Percentiles rank a stretch among this genome's conserved stretches.
phyloP scores from a whole-genome alignment of 2,113 vertebrate genomes.

The zebrafish (Danio rerio) region DNA sequence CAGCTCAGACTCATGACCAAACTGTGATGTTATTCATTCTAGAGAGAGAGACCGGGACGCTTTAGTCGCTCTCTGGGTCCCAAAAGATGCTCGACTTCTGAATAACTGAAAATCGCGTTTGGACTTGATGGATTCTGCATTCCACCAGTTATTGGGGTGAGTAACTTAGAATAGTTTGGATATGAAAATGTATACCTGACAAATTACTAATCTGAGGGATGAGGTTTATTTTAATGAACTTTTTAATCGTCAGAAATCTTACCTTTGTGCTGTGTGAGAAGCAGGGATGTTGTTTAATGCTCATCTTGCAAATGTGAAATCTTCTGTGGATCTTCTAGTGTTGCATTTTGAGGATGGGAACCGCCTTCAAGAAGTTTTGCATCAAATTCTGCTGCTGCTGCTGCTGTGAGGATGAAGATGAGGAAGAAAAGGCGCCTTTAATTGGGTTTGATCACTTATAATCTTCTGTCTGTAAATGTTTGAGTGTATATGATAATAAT shows the following conservation, averaged over 20 bases:
- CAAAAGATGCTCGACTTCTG: constrained; percentile 8
- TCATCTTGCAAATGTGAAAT: neutral
- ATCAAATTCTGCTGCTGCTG: constrained; percentile 73
- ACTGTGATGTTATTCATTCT: constrained; percentile 37
- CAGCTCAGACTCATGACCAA: constrained; percentile 29
- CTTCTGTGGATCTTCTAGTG: constrained; percentile 9
- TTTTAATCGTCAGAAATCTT: neutral
- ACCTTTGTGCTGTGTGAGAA: neutral
- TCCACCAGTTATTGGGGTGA: neutral
- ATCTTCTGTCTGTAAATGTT: no score
- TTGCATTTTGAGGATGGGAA: constrained; percentile 67
- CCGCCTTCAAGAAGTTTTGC: constrained; percentile 69
- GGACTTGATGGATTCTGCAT: neutral
- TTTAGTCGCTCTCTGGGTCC: constrained; percentile 1
- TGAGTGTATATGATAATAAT: no score
- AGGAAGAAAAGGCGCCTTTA: constrained; percentile 78
- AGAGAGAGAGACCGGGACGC: neutral
- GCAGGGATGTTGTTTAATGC: neutral
- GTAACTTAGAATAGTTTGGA: neutral
- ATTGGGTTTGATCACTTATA: constrained; percentile 62
- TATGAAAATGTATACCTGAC: neutral
- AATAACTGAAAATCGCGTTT: neutral
- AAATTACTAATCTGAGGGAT: neutral
- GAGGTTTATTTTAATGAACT: neutral
- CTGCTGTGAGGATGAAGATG: constrained; percentile 64